Base-by-base conservation (phyloP, 1,140 invertebrate species). In the Thaumetopoea pityocampa region DNA sequence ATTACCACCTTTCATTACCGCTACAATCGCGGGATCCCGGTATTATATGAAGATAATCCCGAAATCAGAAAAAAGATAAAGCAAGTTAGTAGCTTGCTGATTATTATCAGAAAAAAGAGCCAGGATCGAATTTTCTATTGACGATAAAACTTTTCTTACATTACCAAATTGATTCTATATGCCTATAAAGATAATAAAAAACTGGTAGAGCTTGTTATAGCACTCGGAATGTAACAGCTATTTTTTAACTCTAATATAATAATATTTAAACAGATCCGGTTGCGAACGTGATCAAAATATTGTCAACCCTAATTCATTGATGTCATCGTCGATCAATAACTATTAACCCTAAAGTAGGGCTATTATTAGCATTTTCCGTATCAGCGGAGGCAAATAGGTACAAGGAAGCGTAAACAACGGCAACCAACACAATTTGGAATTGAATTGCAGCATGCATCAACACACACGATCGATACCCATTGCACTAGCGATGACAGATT, bases 381-480 rank as follows among this genome's bases (percentile, higher is more conserved):
- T 17, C 18, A 12, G 33, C 41, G 30, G 10, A 37, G 37, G 34
- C 23, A 23, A 11, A 35, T 32, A 41, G 18, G 16, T 38, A 34
- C 33, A 51, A 51, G 35, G 22, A 41, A 50, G 63, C 37, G 58
- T 72, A 72, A 76, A 76, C 66, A 72, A 62, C 50, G 50, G 30
- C 50, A 55, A 51, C 49, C 53, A 47, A 29, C 37, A 52, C 51
- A 61, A 67, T 64, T 57, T 58, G 36, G 60, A 47, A 42, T 64
- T 60, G 64, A 67, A 63, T 51, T 69, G 64, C 70, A 66, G 51
- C 47, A 51, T 38, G 50, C 28, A 35, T n/a, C 15, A 55, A 41
- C 37, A 41, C 18, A 33, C 46, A 46, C 69, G 72, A 77, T 77
- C 72, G 56, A 77, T 77, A 67, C 51, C 51, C 58, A 43, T 51